phyloP scores from a whole-genome alignment of 2,113 vertebrate species.

The Dicaeum eximium region DNA sequence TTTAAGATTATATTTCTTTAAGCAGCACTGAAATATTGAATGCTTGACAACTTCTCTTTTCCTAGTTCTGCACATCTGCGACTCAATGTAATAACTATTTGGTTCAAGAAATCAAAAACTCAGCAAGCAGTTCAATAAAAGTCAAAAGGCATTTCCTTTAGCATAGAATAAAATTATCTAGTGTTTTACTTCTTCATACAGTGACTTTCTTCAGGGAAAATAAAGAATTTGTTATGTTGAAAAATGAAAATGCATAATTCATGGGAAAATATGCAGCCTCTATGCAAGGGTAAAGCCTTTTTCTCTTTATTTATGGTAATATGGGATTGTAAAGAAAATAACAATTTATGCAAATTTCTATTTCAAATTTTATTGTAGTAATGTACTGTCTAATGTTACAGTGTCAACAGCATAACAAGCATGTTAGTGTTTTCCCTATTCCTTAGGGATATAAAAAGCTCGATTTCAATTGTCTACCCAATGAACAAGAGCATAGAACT shows the following conservation, averaged over 20 bases:
- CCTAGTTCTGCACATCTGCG: not conserved
- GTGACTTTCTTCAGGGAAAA: not conserved
- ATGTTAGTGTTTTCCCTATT: not conserved
- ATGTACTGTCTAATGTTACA: not conserved
- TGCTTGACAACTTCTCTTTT: not conserved
- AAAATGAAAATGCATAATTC: not conserved
- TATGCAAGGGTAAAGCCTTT: not conserved
- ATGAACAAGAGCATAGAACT: not conserved
- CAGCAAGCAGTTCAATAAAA: not conserved
- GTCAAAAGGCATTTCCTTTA: conserved; percentile 21
- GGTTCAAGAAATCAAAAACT: conserved; percentile 7
- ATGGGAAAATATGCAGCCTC: not conserved
- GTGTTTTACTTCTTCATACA: not conserved
- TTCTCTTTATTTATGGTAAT: not conserved
- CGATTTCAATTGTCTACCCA: not conserved
- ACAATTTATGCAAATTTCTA: not conserved
- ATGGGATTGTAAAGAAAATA: not conserved
- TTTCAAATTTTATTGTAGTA: not conserved
- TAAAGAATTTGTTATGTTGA: not conserved
- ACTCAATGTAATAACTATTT: not conserved
- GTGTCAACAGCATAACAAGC: not conserved
- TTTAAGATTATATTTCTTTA: not conserved
- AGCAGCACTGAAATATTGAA: not conserved
- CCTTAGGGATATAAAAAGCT: not conserved
- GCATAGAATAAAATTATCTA: not conserved